Evolutionary conservation across 2,888 invertebrate species (phyloP).

Genomic region (Dolichopus griseipennis): DNA sequence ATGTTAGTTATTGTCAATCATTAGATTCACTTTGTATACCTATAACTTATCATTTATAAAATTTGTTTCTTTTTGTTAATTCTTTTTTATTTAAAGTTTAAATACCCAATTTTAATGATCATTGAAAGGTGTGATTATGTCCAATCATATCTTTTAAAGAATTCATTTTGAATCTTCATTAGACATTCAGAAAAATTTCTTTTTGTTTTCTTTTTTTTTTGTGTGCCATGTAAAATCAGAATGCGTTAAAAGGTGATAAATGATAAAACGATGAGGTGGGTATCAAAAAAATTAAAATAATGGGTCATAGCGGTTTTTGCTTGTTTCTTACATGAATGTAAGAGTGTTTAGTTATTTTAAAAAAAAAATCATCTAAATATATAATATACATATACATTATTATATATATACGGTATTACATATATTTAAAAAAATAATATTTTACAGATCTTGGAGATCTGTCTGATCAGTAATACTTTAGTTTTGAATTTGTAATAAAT

Average conservation of each 20-base stretch:
- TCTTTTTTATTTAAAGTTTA: background rate
- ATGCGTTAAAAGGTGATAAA: constrained; percentile 1
- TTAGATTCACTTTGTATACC: too few relatives aligned
- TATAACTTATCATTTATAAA: too few relatives aligned
- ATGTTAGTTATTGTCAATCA: too few relatives aligned
- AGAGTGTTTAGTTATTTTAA: too few relatives aligned
- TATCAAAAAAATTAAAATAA: background rate
- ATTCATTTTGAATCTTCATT: background rate
- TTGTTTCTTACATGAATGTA: too few relatives aligned
- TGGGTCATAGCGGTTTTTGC: background rate
- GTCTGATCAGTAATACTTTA: too few relatives aligned
- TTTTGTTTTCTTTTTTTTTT: background rate
- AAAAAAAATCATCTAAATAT: too few relatives aligned
- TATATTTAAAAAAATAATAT: too few relatives aligned
- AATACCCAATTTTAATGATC: background rate
- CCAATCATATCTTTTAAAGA: background rate
- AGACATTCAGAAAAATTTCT: background rate
- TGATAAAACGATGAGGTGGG: constrained; percentile 10
- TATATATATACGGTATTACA: too few relatives aligned
- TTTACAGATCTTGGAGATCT: too few relatives aligned
- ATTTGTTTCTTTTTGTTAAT: background rate
- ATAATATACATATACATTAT: too few relatives aligned
- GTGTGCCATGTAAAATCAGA: background rate
- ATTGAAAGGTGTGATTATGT: constrained; percentile 1
- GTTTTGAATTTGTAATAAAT: too few relatives aligned